Base-by-base conservation (phyloP, 1,140 invertebrate species). In the Phortica variegata region DNA sequence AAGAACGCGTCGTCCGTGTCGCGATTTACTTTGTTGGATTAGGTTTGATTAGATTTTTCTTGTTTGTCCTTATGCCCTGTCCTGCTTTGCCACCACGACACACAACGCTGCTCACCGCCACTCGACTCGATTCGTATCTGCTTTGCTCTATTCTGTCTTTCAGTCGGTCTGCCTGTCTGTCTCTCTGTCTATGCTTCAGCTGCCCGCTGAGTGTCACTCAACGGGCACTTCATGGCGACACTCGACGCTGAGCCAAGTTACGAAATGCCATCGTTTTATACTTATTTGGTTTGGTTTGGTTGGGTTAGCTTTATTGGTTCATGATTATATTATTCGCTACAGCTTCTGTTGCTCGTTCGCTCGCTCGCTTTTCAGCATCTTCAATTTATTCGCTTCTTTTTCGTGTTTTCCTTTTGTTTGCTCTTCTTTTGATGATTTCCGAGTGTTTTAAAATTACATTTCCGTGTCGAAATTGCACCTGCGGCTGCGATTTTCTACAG, bases 1-100 rank as follows among this genome's bases (percentile, higher is more conserved):
- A 68, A 48, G 19, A 50, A 54, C 54, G 50, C 33, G 33, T 34
- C 16, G 12, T n/a, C 4, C 10, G 16, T 10, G 16, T 52, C 57
- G 52, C 51, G 57, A 56, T 71, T 70, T 60, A 60, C 61, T 61
- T 62, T 70, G 61, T 66, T 65, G 63, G 66, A 70, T 71, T 71
- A 71, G 61, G 62, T 71, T 66, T 71, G 66, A 71, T 71, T 71
- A 71, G 66, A 71, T 71, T 66, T 70, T 58, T 52, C 52, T 51
- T 60, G 49, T 55, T 65, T 53, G 49, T 41, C 18, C 38, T 48
- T 48, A 16, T 50, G 26, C 58, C 26, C 44, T 49, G 45, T 23
- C 38, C 31, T 18, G 17, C 12, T n/a, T 40, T 5, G 23, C 23
- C 10, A 10, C 23, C 10, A 26, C 10, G 23, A 6, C 23, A 26